A percentile compares a stretch with the other conserved stretches of the same genome.
Conservation (phyloP, 1,140 invertebrate genomes). For the Atopsyche davidsoni region DNA sequence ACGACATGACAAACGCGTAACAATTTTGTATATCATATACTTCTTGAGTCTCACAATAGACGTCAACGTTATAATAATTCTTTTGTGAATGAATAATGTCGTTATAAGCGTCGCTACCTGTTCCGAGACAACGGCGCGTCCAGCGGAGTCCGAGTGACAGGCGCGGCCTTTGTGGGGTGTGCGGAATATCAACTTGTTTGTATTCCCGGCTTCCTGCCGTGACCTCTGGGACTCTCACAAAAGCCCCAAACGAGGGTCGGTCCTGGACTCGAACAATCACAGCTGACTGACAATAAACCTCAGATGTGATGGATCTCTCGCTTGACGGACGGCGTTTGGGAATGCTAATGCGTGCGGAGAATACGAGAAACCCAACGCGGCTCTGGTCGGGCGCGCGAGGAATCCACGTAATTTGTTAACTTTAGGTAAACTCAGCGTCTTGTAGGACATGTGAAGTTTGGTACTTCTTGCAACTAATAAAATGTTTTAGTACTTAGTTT, state of each 20-base stretch:
- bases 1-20: slow-evolving; percentile 14
- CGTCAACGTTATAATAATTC: slow-evolving; percentile 14
- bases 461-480: no score
- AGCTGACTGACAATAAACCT: neutral
- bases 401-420: no score
- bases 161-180: neutral
- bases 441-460: no score
- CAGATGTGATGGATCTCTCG: no score
- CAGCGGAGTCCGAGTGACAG: slow-evolving; percentile 16
- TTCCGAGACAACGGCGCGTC: slow-evolving; percentile 22
- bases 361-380: no score
- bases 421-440: no score
- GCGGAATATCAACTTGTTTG: slow-evolving; percentile 26
- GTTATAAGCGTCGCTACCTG: slow-evolving; percentile 24
- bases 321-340: no score
- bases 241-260: slow-evolving; percentile 25
- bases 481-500: no score
- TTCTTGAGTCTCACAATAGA: slow-evolving; percentile 18
- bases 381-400: no score
- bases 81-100: slow-evolving; percentile 19
- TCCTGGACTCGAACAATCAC: neutral
- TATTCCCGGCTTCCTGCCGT: slow-evolving; percentile 12
- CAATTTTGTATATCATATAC: slow-evolving; percentile 23
- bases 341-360: no score
- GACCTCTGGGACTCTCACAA: slow-evolving; percentile 28